A percentile compares a stretch with the other conserved stretches of the same genome.
Conservation (phyloP, 2,113 vertebrate species). For the Cyprinodon tularosa region DNA sequence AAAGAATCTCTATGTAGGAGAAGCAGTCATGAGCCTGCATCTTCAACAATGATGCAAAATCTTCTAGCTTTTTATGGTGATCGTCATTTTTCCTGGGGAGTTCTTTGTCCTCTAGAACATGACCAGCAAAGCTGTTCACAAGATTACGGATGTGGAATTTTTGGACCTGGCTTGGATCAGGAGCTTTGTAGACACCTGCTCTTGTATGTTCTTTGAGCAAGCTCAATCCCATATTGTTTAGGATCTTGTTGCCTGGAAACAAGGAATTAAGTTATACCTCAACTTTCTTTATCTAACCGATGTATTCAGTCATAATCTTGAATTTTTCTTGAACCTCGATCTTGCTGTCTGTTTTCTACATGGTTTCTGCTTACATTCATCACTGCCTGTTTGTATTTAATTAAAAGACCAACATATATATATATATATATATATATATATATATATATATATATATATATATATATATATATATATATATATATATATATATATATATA, state of each 20-base stretch:
- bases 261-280: background rate
- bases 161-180: conserved; percentile 35
- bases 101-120: conserved; percentile 68
- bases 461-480: too few species aligned
- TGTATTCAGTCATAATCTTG: background rate
- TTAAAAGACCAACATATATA: too few species aligned
- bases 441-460: too few species aligned
- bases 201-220: conserved; percentile 66
- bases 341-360: too few species aligned
- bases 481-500: too few species aligned
- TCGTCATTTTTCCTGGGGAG: conserved; percentile 54
- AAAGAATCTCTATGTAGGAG: conserved; percentile 77
- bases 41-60: conserved; percentile 77
- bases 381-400: too few species aligned
- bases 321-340: background rate
- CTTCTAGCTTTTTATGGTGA: conserved; percentile 61
- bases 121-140: conserved; percentile 75
- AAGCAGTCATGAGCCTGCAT: conserved; percentile 72
- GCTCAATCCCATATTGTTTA: conserved; percentile 87
- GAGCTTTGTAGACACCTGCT: conserved; percentile 54
- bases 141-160: conserved; percentile 84
- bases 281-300: background rate
- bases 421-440: too few species aligned
- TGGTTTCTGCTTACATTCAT: too few species aligned
- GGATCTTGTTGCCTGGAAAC: conserved; percentile 81